Evolutionary conservation across 2,888 invertebrate genomes (phyloP).

Genomic region (Opisthograptis luteolata): DNA sequence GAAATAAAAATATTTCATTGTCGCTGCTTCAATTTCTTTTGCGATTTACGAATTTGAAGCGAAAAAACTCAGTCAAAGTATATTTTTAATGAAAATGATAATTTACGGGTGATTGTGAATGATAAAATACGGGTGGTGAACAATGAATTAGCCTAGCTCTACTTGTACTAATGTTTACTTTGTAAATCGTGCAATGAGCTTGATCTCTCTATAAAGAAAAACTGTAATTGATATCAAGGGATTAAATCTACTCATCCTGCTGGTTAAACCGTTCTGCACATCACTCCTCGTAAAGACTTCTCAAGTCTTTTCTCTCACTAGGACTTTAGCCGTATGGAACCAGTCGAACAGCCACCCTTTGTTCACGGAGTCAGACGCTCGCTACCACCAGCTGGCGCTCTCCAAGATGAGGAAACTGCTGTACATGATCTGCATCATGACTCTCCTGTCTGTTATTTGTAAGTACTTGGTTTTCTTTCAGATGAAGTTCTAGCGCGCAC

Average conservation of each 20-base stretch:
- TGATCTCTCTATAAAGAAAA: no score
- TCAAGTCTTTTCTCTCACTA: constrained; percentile 43
- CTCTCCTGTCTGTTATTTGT: constrained; percentile 85
- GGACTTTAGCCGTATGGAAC: constrained; percentile 93
- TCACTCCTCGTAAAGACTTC: no score
- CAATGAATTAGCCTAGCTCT: no score
- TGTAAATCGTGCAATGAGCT: no score
- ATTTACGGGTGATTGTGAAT: no score
- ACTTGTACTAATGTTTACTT: no score
- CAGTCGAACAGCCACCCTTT: constrained; percentile 93
- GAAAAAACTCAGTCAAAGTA: neutral
- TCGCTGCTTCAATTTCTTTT: neutral
- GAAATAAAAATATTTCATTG: constrained; percentile 43
- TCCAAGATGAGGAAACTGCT: constrained; percentile 90
- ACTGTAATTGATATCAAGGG: no score
- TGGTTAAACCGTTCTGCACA: no score
- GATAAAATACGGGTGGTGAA: no score
- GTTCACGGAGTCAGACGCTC: constrained; percentile 92
- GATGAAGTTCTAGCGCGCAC: no score
- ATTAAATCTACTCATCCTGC: no score
- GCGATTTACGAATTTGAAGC: neutral
- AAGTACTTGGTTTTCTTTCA: constrained; percentile 57
- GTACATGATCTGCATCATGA: constrained; percentile 86
- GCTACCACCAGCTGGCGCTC: constrained; percentile 89
- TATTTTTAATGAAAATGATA: neutral